These are phyloP conservation scores for Meloidogyne exigua DNA, from an alignment of 1,140 invertebrate species.

Conservation along the genomic window DNA sequence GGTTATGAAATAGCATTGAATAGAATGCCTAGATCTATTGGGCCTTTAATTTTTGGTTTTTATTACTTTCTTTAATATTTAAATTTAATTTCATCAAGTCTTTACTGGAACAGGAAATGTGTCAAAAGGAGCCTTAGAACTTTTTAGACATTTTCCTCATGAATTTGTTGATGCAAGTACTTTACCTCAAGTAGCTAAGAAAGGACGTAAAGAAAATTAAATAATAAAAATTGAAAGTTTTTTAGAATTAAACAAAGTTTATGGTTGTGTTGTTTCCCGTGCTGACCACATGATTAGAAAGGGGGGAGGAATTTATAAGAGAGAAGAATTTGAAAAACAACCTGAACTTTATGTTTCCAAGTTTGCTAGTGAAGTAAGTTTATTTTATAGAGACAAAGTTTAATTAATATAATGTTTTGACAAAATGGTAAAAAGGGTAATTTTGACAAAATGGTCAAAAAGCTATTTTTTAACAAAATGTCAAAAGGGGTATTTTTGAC, in stretches of 20 bases:
- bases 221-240: background rate
- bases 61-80: background rate
- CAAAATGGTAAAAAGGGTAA: no score
- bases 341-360: slow-evolving; percentile 91
- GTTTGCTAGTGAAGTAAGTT: slow-evolving; percentile 82
- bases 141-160: slow-evolving; percentile 92
- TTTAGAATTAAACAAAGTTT: slow-evolving; percentile 83
- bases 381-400: background rate
- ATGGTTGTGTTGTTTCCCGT: slow-evolving; percentile 85
- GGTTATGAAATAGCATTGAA: slow-evolving; percentile 96
- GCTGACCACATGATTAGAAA: slow-evolving; percentile 87
- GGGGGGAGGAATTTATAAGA: slow-evolving; percentile 77
- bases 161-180: slow-evolving; percentile 94
- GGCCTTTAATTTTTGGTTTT: slow-evolving; percentile 81
- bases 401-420: no score
- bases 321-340: slow-evolving; percentile 84
- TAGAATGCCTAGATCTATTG: slow-evolving; percentile 94
- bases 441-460: background rate
- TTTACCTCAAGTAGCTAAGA: slow-evolving; percentile 81
- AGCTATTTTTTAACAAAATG: background rate
- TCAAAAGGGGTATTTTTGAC: no score
- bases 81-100: slow-evolving; percentile 66
- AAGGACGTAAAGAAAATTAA: slow-evolving; percentile 76
- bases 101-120: slow-evolving; percentile 87
- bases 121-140: slow-evolving; percentile 85